phyloP scores from a whole-genome alignment of 2,888 invertebrate genomes.

The Plemyria rubiginata region DNA sequence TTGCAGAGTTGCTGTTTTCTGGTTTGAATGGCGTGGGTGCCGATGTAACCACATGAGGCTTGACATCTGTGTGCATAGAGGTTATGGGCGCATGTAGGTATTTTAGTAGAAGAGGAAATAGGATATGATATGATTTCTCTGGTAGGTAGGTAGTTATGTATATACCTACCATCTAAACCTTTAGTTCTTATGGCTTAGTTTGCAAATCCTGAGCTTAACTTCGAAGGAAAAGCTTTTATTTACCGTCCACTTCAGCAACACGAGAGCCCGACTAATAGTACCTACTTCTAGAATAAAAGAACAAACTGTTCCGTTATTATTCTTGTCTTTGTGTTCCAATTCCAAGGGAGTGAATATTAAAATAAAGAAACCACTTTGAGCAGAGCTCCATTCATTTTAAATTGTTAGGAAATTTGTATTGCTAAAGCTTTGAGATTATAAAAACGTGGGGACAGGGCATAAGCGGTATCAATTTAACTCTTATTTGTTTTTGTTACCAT shows the following conservation, averaged over 20 bases:
- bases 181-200: too few species aligned
- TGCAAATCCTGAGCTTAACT: not conserved
- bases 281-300: not conserved
- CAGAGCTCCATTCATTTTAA: slow-evolving; percentile 17
- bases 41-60: too few species aligned
- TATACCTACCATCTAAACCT: too few species aligned
- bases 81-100: too few species aligned
- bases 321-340: slow-evolving; percentile 30
- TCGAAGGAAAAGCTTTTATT: slow-evolving; percentile 2
- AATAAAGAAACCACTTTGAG: slow-evolving; percentile 16
- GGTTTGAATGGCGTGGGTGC: too few species aligned
- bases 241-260: slow-evolving; percentile 10
- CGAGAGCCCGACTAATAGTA: not conserved
- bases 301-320: slow-evolving; percentile 16
- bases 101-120: too few species aligned
- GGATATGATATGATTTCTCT: too few species aligned
- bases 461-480: too few species aligned
- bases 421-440: not conserved
- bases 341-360: slow-evolving; percentile 33
- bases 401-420: slow-evolving; percentile 9
- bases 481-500: too few species aligned
- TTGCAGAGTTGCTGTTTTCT: too few species aligned
- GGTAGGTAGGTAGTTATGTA: too few species aligned
- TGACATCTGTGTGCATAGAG: too few species aligned
- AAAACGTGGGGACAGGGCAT: not conserved